Base-by-base conservation (phyloP, 2,797 vertebrate species). In the Todus mexicanus region DNA sequence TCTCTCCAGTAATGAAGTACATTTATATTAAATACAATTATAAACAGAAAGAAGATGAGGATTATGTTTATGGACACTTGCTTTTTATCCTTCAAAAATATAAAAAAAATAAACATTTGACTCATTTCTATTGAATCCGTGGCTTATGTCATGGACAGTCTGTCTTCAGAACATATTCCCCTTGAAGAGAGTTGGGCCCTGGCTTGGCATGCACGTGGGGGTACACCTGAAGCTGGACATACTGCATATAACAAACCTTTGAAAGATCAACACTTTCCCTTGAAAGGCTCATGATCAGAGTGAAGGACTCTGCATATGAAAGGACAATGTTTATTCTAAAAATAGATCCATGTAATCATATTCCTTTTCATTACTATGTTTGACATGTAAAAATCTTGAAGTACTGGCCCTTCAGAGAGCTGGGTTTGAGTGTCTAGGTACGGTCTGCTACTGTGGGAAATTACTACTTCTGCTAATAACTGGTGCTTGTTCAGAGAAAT, bases 11-110 rank as follows among this genome's bases (percentile, higher is more conserved):
- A 96, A 97, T 91, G 87, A 96, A 97, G 95, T 95, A 88, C 87
- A 96, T 96, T 97, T 95, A 92, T 96, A 96, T 94, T 94, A 97
- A 96, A 97, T 84, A 78, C 89, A 94, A 97, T 97, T 96, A 97
- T 88, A 91, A 96, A 92, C 8, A 96, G 94, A 95, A 93, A 81
- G 91, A 94, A 86, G 93, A 96, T 59, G 59, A 95, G 68, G 84
- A 92, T 89, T 93, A 96, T 94, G 91, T 93, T 94, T 91, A 59
- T 78, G 92, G 95, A 94, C 93, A 95, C 74, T 93, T 96, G 89
- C 68, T 96, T 96, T 92, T 95, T 94, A 96, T 84, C 75, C 56
- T 73, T 43, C 43, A 56, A 70, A 79, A 79, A 82, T 1, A 85
- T 27, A 65, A 60, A 84, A 51, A 83, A 74, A 80, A 1, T 85